Evolutionary conservation across 53 echinoderm and acorn worm species (phyloP).

Genomic region (Hippasteria phrygiana): DNA sequence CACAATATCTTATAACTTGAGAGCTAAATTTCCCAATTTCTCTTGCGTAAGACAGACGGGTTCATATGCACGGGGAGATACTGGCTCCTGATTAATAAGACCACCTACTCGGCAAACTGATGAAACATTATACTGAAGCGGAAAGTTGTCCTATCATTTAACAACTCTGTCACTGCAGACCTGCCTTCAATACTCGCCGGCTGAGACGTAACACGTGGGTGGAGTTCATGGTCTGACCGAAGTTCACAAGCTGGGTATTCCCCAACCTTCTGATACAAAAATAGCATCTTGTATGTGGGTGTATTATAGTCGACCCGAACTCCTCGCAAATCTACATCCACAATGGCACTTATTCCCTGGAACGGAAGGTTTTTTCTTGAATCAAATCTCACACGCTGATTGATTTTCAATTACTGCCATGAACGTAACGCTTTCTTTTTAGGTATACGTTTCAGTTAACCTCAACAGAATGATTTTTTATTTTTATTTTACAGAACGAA

Average conservation of each 20-base stretch:
- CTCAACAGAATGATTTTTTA: too few species aligned
- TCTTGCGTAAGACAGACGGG: too few species aligned
- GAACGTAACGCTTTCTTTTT: too few species aligned
- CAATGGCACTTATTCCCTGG: too few species aligned
- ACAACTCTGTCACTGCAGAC: not conserved
- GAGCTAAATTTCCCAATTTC: too few species aligned
- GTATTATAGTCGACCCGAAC: not conserved
- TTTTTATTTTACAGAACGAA: too few species aligned
- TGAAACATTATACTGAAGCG: not conserved
- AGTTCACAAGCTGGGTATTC: constrained; percentile 9
- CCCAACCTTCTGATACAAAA: not conserved
- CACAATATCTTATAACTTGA: too few species aligned
- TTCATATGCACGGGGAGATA: too few species aligned
- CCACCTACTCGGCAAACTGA: not conserved
- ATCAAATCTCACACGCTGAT: too few species aligned
- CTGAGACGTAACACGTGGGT: not conserved
- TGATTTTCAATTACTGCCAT: too few species aligned
- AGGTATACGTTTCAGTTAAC: too few species aligned
- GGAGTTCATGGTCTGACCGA: constrained; percentile 7
- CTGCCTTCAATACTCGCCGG: not conserved
- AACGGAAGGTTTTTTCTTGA: too few species aligned
- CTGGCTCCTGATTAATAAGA: not conserved
- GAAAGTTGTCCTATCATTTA: not conserved
- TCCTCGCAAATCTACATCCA: not conserved
- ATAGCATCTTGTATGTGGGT: constrained; percentile 15